Evolutionary conservation across 1,140 invertebrate genomes (phyloP), one percentile per base, ranked within the genome.

Genomic region (Onthophagus taurus): DNA sequence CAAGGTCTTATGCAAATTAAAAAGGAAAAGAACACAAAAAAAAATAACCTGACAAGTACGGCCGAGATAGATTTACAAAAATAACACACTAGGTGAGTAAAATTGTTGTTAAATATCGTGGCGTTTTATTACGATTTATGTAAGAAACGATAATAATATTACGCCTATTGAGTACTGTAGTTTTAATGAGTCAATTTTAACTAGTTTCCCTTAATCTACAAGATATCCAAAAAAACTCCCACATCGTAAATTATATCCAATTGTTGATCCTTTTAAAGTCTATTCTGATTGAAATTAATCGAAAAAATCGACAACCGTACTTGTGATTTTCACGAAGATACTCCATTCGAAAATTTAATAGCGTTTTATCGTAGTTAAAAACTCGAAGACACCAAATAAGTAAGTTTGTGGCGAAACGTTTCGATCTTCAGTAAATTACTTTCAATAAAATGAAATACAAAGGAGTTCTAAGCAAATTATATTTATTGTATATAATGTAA

Each of bases 1-100:
- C 53, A 50, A 61, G 61, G 55, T 63, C 59, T 63, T 63, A 63
- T 63, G 60, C 59, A n/a, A n/a, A n/a, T n/a, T n/a, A 52, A 52
- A 46, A 48, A 16, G 30, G 13, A 39, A 35, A 45, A 39, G 34
- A 39, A 47, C 12, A 35, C n/a, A 31, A 24, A 33, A 13, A 36
- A 36, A 36, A 36, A n/a, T 36, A 20, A 20, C 19, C 34, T 36
- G 3, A 36, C 34, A 36, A 13, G 12, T 36, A 36, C 17, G 19
- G 23, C 21, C n/a, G 34, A 20, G 23, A 36, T 36, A 36, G 34
- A 36, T 36, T 36, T 36, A 36, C 21, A 36, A 20, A 36, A n/a
- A 20, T 20, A 20, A 36, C n/a, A n/a, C n/a, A n/a, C n/a, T n/a
- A n/a, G n/a, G 16, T 36, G 23, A 20, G 34, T 36, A 36, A 18